Conservation (phyloP, 2,888 invertebrate species). For the Dione juno region DNA sequence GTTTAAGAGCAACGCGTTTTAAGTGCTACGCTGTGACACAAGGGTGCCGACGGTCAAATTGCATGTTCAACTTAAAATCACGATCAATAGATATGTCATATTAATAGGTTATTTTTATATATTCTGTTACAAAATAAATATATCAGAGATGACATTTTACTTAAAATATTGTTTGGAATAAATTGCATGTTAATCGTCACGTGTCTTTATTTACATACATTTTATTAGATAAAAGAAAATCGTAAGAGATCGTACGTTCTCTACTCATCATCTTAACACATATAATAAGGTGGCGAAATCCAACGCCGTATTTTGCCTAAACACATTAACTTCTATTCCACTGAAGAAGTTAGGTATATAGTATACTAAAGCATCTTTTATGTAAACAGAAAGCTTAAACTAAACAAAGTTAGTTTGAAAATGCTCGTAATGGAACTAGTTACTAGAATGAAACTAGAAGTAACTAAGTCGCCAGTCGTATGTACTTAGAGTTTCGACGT, state of each 20-base stretch:
- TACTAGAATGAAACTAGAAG: not conserved
- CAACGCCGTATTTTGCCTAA: not conserved
- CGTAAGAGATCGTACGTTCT: no score
- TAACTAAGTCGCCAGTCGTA: not conserved
- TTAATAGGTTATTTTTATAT: not conserved
- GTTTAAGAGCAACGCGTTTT: constrained; percentile 50
- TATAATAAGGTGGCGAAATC: not conserved
- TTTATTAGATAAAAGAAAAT: no score
- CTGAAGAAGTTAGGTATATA: no score
- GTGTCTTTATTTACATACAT: not conserved
- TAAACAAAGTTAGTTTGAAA: constrained; percentile 13
- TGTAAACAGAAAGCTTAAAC: not conserved
- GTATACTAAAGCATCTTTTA: no score
- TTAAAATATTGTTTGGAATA: no score
- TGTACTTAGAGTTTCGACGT: not conserved
- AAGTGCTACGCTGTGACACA: constrained; percentile 55
- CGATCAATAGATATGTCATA: constrained; percentile 33
- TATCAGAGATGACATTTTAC: no score
- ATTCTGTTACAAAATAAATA: not conserved
- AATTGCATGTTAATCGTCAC: not conserved
- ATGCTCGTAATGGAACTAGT: not conserved
- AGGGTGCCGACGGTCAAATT: constrained; percentile 39
- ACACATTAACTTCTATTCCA: no score
- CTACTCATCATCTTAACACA: no score
- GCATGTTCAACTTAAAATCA: constrained; percentile 34